Conservation (phyloP, 2,797 vertebrate genomes). For the Meda fulgida region DNA sequence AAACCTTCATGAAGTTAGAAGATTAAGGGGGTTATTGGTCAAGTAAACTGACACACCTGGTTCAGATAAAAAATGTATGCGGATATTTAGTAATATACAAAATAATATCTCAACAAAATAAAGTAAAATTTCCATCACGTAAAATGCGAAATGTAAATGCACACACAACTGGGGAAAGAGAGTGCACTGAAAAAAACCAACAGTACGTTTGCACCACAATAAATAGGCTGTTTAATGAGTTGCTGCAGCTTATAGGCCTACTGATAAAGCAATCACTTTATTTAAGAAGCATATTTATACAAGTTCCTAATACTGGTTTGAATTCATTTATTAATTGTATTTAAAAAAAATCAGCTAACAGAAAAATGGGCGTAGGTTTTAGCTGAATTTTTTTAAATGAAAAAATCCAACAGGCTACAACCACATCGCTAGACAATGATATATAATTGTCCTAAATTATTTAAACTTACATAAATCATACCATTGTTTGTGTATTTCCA, state of each 20-base stretch:
- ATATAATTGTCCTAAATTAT: background rate
- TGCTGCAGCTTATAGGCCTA: background rate
- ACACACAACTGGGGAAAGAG: background rate
- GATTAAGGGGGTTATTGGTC: background rate
- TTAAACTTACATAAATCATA: background rate
- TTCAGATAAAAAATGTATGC: background rate
- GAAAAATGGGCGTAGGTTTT: background rate
- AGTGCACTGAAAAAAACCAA: background rate
- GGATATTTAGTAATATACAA: background rate
- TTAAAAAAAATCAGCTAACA: background rate
- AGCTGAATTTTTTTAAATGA: no score
- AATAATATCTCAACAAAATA: background rate
- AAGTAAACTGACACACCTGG: background rate
- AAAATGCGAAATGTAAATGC: background rate
- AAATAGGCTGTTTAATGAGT: background rate
- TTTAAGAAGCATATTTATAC: background rate
- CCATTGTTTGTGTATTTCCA: background rate
- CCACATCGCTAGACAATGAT: background rate
- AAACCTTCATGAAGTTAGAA: background rate
- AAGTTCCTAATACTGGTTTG: background rate
- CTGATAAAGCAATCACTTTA: background rate
- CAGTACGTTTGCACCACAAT: background rate
- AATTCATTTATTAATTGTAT: background rate
- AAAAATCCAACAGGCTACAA: background rate
- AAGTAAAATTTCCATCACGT: background rate